Evolutionary conservation across 2,888 invertebrate species (phyloP).

Genomic region (Portevinia maculata): DNA sequence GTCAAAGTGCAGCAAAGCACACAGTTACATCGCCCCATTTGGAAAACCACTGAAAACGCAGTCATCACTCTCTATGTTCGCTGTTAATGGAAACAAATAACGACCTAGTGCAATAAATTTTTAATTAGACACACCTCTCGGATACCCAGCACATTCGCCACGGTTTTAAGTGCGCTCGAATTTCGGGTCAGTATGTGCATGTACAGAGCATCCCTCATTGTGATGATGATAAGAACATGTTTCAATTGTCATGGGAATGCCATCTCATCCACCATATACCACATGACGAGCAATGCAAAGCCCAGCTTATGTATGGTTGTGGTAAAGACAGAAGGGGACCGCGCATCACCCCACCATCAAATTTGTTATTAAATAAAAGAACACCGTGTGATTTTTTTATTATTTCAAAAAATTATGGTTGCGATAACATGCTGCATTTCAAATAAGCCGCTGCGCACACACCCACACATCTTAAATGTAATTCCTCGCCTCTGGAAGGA

Average conservation of each 20-base stretch:
- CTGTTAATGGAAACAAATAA: constrained; percentile 48
- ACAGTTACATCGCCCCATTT: constrained; percentile 35
- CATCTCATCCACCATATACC: constrained; percentile 43
- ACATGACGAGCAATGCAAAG: constrained; percentile 29
- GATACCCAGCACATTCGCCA: constrained; percentile 41
- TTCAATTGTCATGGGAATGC: constrained; percentile 64
- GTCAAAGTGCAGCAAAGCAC: constrained; percentile 49
- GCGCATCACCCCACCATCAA: neutral
- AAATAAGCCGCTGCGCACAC: constrained; percentile 36
- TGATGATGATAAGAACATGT: constrained; percentile 63
- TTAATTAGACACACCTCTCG: constrained; percentile 70
- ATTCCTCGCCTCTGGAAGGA: constrained; percentile 26
- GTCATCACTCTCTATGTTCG: neutral
- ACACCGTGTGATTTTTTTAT: constrained; percentile 41
- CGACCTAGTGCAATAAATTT: constrained; percentile 55
- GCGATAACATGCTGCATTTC: constrained; percentile 64
- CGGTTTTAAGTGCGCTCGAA: constrained; percentile 8
- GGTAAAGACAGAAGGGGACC: constrained; percentile 2
- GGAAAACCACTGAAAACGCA: constrained; percentile 20
- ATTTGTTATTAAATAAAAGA: neutral
- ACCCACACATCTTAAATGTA: constrained; percentile 59
- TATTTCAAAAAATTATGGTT: constrained; percentile 66
- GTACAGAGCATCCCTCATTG: constrained; percentile 43
- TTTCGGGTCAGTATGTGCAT: neutral
- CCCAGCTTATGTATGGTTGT: neutral